Evolutionary conservation across 1,140 invertebrate genomes (phyloP).

Genomic region (Nylanderia fulva): DNA sequence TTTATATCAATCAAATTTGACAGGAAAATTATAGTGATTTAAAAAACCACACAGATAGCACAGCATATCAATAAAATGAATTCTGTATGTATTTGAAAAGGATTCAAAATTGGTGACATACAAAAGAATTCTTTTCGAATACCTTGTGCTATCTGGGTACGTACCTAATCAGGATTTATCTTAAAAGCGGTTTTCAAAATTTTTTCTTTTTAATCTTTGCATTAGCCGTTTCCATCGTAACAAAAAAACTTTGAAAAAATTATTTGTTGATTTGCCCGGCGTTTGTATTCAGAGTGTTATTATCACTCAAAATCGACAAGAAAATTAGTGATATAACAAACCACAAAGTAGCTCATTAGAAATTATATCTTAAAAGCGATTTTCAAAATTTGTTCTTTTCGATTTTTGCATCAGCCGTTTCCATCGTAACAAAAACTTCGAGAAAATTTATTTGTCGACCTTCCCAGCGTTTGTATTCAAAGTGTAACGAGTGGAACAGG

Average conservation of each 20-base stretch:
- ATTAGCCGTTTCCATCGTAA: background rate
- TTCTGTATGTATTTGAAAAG: too few species aligned
- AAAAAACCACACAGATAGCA: background rate
- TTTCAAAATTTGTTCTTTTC: background rate
- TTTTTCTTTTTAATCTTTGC: background rate
- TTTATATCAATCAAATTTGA: background rate
- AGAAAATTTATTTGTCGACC: background rate
- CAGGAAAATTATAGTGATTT: background rate
- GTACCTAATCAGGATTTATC: background rate
- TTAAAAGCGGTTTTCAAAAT: background rate
- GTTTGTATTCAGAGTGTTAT: constrained; percentile 76
- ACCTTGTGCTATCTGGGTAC: too few species aligned
- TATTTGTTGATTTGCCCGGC: background rate
- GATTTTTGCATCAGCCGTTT: background rate
- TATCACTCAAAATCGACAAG: too few species aligned
- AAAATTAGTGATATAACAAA: too few species aligned
- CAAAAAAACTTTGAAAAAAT: background rate
- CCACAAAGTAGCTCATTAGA: too few species aligned
- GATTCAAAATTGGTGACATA: too few species aligned
- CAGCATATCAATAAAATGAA: too few species aligned
- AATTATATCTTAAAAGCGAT: background rate
- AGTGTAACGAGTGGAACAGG: constrained; percentile 63
- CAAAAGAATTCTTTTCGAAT: too few species aligned
- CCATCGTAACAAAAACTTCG: background rate
- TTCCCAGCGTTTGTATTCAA: constrained; percentile 72